Base-by-base conservation (phyloP, 2,888 invertebrate genomes). In the Drosophila trichaetosa region DNA sequence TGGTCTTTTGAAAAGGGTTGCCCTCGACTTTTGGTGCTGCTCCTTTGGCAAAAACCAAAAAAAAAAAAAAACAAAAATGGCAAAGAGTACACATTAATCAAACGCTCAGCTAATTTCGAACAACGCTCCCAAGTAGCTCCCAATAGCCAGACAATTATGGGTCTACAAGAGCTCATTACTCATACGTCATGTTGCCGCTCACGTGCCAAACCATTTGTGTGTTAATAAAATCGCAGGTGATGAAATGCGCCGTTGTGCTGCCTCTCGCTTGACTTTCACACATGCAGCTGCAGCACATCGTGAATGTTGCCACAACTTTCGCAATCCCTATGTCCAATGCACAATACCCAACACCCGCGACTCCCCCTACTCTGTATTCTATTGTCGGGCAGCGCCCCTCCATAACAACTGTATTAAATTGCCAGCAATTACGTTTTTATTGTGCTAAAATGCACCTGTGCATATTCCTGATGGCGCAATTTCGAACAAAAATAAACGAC, bases 391-490 rank as follows among this genome's bases (percentile, higher is more conserved):
- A 24, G 40, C 24, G 48, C 38, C 29, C 38, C 24, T 24, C 53
- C 62, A 75, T 76, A 87, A 85, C 78, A 87, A 80, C 74, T 77
- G 86, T 80, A 78, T 90, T 86, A 90, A 88, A 90, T 89, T 88
- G 90, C 76, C 77, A 78, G 90, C 87, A 87, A 87, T 87, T 87
- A 87, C 89, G 89, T 89, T 87, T 87, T 87, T 90, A 90, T 87
- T 87, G 90, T 87, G 89, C 87, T 90, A 89, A 87, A 87, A 88
- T 89, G 90, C 87, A 87, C 89, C 87, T 87, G 87, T 90, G 87
- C 89, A 87, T 90, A 87, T 86, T 87, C 90, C 90, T 90, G 89
- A 88, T 90, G 90, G 87, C 87, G 90, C 90, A 87, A 87, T 87
- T 87, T 87, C 90, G 87, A 89, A 87, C 89, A 83, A 90, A 89